Percentiles rank a stretch among this genome's conserved stretches.
These are phyloP conservation scores for Gymnoscopelus braueri DNA, from an alignment of 2,797 vertebrate species.

Conservation along the genomic window DNA sequence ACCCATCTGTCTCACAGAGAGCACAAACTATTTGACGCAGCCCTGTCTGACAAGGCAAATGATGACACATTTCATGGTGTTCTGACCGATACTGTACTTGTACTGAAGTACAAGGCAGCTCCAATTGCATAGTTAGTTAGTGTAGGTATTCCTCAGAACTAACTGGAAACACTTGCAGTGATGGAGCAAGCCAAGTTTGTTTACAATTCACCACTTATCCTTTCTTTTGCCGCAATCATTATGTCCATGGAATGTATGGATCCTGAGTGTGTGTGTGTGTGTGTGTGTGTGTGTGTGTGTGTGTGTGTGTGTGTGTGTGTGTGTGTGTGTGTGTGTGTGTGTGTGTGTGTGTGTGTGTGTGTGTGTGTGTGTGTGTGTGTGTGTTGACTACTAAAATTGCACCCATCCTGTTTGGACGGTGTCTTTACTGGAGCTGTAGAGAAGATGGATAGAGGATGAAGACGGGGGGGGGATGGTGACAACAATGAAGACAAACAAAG, in stretches of 20 bases:
- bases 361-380: constrained; percentile 17
- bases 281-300: constrained; percentile 9
- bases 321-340: neutral
- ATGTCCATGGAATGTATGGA: constrained; percentile 76
- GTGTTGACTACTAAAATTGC: constrained; percentile 86
- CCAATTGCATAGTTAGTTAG: constrained; percentile 44
- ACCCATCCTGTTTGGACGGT: constrained; percentile 88
- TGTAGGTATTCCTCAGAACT: constrained; percentile 45
- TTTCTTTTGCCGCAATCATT: constrained; percentile 51
- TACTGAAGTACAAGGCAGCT: constrained; percentile 22
- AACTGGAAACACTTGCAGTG: constrained; percentile 36
- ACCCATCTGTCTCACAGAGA: constrained; percentile 26
- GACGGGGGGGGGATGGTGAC: constrained; percentile 4
- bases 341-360: constrained; percentile 47
- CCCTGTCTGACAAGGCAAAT: neutral
- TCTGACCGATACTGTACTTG: neutral
- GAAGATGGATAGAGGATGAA: constrained; percentile 7
- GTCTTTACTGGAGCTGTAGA: constrained; percentile 82
- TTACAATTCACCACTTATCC: constrained; percentile 43
- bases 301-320: no score
- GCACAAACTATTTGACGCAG: constrained; percentile 8
- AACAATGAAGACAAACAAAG: constrained; percentile 4
- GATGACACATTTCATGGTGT: neutral
- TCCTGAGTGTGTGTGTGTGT: constrained; percentile 53
- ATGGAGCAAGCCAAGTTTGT: constrained; percentile 42